Percentiles rank a stretch among this genome's conserved stretches.
Evolutionary conservation across 2,888 invertebrate genomes (phyloP).

Genomic region (Cybosia mesomella): DNA sequence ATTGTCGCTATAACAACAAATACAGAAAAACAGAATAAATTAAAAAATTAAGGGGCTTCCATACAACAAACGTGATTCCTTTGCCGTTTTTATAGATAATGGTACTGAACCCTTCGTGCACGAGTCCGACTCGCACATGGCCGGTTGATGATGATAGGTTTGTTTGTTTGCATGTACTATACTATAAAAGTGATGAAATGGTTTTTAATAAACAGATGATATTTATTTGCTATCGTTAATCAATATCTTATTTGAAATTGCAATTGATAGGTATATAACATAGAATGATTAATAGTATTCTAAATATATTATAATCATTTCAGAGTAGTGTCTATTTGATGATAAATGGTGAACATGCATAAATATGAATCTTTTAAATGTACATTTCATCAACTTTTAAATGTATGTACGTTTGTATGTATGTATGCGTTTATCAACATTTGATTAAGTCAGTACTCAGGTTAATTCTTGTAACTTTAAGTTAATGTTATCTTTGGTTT

Average conservation of each 20-base stretch:
- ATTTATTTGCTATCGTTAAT: background rate
- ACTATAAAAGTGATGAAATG: background rate
- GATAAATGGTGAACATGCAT: conserved; percentile 4
- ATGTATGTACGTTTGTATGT: background rate
- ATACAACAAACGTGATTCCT: too few species aligned
- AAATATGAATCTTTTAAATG: conserved; percentile 2
- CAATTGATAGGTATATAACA: background rate
- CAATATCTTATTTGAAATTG: background rate
- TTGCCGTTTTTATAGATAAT: too few species aligned
- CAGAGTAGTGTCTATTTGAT: background rate
- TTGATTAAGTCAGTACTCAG: background rate
- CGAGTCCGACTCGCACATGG: too few species aligned
- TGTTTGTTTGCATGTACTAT: background rate
- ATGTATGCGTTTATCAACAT: conserved; percentile 12
- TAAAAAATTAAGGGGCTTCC: too few species aligned
- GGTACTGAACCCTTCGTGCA: too few species aligned
- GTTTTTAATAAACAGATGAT: background rate
- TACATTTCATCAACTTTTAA: background rate
- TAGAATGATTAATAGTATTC: conserved; percentile 3
- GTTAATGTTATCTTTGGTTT: background rate
- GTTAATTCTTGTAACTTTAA: background rate
- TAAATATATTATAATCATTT: background rate
- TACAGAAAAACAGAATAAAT: too few species aligned
- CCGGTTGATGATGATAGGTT: too few species aligned
- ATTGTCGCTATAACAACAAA: too few species aligned